A percentile compares a stretch with the other conserved stretches of the same genome.
phyloP scores from a whole-genome alignment of 1,140 invertebrate genomes.

The Drosophila kurseongensis region DNA sequence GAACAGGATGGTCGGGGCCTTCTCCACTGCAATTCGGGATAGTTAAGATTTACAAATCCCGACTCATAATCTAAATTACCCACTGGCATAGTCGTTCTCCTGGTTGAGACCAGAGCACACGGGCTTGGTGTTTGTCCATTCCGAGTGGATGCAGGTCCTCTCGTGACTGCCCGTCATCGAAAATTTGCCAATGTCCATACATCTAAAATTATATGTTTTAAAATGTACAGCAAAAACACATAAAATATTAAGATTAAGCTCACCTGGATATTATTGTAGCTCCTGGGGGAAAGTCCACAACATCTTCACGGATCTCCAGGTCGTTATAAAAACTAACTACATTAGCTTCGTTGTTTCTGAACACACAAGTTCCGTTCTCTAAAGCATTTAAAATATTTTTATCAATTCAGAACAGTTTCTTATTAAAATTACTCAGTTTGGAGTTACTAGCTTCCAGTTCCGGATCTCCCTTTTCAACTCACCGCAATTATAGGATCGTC shows the following conservation, averaged over 20 bases:
- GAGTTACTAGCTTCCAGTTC: too few species aligned
- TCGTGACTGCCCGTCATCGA: constrained; percentile 87
- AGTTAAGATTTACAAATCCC: background rate
- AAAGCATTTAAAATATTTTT: background rate
- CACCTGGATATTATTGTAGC: constrained; percentile 88
- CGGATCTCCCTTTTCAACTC: constrained; percentile 31
- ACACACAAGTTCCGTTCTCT: constrained; percentile 91
- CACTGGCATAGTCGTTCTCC: constrained; percentile 93
- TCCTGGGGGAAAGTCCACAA: constrained; percentile 91
- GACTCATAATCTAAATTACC: constrained; percentile 65
- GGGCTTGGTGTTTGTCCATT: constrained; percentile 92
- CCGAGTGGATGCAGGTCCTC: constrained; percentile 89
- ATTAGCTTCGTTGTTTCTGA: constrained; percentile 90
- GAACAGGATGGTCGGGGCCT: constrained; percentile 93
- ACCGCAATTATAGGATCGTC: constrained; percentile 91
- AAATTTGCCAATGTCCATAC: constrained; percentile 92
- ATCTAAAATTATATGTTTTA: constrained; percentile 84
- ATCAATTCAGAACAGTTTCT: too few species aligned
- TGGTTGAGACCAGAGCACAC: constrained; percentile 93
- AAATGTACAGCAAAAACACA: too few species aligned
- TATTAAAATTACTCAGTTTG: too few species aligned
- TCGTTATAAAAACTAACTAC: constrained; percentile 92
- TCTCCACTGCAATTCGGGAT: constrained; percentile 88
- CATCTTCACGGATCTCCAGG: constrained; percentile 89
- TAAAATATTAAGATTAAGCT: constrained; percentile 31